Evolutionary conservation across 2,113 vertebrate species (phyloP).

Genomic region (Labrus mixtus): DNA sequence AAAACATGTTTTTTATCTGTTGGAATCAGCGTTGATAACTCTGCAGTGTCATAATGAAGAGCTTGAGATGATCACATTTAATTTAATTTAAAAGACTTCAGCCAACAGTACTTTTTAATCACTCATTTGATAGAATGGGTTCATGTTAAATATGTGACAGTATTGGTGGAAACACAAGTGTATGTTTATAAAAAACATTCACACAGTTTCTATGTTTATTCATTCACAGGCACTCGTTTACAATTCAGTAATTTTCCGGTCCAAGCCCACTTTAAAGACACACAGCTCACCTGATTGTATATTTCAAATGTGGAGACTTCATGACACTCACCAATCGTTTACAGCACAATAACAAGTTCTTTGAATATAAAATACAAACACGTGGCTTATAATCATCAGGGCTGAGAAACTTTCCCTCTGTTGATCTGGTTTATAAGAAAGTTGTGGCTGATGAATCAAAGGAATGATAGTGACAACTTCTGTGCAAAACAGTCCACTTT

Average conservation of each 20-base stretch:
- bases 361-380: neutral
- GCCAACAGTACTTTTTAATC: no score
- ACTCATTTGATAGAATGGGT: neutral
- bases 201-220: neutral
- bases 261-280: neutral
- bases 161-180: neutral
- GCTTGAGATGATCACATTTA: no score
- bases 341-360: neutral
- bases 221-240: constrained; percentile 16
- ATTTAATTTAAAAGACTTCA: no score
- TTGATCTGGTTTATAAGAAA: neutral
- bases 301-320: no score
- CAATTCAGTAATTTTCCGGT: neutral
- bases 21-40: no score
- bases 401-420: neutral
- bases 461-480: neutral
- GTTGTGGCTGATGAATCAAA: neutral
- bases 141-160: neutral
- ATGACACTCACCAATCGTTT: neutral
- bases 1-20: no score
- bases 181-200: neutral
- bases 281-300: no score
- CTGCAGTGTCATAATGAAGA: no score
- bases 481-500: neutral
- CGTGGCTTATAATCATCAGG: neutral